Evolutionary conservation across 2,113 vertebrate species (phyloP).

Genomic region (Calidris pygmaea): DNA sequence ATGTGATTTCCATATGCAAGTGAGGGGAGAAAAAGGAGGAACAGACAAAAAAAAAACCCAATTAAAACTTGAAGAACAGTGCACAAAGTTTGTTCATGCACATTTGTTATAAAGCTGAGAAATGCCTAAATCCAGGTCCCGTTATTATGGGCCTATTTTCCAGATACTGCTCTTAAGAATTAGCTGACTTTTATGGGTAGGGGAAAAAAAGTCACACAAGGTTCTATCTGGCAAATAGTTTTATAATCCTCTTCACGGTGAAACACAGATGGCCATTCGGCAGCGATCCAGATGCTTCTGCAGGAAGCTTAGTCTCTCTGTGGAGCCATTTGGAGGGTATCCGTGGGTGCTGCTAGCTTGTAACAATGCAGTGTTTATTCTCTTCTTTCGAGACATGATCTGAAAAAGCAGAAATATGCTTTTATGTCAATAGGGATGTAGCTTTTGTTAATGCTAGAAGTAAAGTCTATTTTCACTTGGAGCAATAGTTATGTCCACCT

Average conservation of each 20-base stretch:
- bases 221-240: constrained; percentile 37
- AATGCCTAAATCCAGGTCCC: background rate
- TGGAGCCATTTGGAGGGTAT: constrained; percentile 52
- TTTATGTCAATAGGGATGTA: background rate
- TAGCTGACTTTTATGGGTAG: background rate
- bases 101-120: background rate
- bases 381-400: background rate
- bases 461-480: background rate
- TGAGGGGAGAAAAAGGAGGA: background rate
- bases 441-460: background rate
- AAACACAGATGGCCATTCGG: constrained; percentile 54
- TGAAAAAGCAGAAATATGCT: background rate
- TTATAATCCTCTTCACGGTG: background rate
- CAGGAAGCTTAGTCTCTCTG: constrained; percentile 52
- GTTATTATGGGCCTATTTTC: background rate
- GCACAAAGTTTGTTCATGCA: background rate
- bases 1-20: background rate
- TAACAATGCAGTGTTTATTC: constrained; percentile 22
- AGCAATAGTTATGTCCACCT: rapidly evolving
- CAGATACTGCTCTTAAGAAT: background rate
- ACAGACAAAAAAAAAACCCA: background rate
- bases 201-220: background rate
- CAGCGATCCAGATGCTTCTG: constrained; percentile 57
- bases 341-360: constrained; percentile 41
- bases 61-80: background rate